Percentiles rank a stretch among this genome's conserved stretches.
phyloP scores from a whole-genome alignment of 2,113 vertebrate genomes.

The Lynx canadensis region DNA sequence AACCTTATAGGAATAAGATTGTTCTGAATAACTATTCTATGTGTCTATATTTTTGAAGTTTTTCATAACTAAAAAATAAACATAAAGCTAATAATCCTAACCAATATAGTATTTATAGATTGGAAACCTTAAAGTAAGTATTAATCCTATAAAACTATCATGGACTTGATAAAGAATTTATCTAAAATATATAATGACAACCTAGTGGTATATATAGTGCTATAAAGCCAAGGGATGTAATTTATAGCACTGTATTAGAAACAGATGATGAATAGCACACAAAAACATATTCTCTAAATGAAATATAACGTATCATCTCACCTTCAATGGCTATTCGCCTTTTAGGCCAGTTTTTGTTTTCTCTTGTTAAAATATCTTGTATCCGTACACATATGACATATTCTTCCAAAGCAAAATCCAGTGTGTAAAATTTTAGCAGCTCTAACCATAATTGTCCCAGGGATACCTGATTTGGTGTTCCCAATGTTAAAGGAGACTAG shows the following conservation, averaged over 20 bases:
- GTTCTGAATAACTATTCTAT: background rate
- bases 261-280: slow-evolving; percentile 7
- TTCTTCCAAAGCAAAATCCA: slow-evolving; percentile 98
- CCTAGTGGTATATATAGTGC: background rate
- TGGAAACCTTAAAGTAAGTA: background rate
- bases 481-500: slow-evolving; percentile 90
- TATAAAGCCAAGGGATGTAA: slow-evolving; percentile 13
- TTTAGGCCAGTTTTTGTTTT: slow-evolving; percentile 98
- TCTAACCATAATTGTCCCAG: slow-evolving; percentile 97
- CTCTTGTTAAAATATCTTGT: slow-evolving; percentile 93
- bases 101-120: background rate
- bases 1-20: background rate
- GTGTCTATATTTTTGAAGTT: background rate
- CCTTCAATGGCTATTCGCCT: slow-evolving; percentile 98
- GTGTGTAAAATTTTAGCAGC: slow-evolving; percentile 97
- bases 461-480: slow-evolving; percentile 85
- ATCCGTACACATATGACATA: slow-evolving; percentile 97
- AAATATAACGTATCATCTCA: slow-evolving; percentile 75
- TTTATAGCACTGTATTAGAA: background rate
- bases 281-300: slow-evolving; percentile 1
- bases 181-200: slow-evolving; percentile 7
- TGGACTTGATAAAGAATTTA: background rate
- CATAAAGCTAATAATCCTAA: background rate
- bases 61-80: slow-evolving; percentile 31
- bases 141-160: background rate